A percentile compares a stretch with the other conserved stretches of the same genome.
Conservation (phyloP, 2,888 invertebrate species). For the Tineola bisselliella region DNA sequence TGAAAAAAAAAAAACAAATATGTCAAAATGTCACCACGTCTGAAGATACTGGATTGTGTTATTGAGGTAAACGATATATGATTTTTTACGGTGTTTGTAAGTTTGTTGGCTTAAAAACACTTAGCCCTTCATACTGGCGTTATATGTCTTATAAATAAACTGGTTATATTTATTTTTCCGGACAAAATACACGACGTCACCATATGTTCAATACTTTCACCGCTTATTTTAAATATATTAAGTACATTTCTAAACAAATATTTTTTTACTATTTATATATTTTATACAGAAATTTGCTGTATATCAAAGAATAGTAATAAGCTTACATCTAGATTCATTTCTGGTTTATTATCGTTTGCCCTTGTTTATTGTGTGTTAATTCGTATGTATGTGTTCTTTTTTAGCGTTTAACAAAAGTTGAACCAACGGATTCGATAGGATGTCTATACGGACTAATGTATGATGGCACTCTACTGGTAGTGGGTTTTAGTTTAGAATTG, state of each 20-base stretch:
- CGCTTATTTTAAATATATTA: slow-evolving; percentile 14
- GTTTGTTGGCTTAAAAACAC: not conserved
- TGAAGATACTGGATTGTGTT: slow-evolving; percentile 76
- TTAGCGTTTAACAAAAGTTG: slow-evolving; percentile 74
- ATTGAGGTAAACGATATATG: slow-evolving; percentile 69
- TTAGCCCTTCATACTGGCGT: too few relatives aligned
- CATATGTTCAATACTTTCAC: slow-evolving; percentile 16
- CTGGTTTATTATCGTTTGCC: not conserved
- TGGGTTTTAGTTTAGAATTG: slow-evolving; percentile 74
- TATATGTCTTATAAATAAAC: too few relatives aligned
- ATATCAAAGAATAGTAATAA: too few relatives aligned
- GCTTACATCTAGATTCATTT: too few relatives aligned
- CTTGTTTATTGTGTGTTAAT: slow-evolving; percentile 1
- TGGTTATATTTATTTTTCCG: slow-evolving; percentile 16
- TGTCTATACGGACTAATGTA: slow-evolving; percentile 80
- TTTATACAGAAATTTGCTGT: too few relatives aligned
- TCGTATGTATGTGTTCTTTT: slow-evolving; percentile 20
- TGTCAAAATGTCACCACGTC: slow-evolving; percentile 75
- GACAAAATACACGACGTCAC: slow-evolving; percentile 40
- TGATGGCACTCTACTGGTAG: slow-evolving; percentile 74
- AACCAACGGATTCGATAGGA: slow-evolving; percentile 71
- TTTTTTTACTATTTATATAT: too few relatives aligned
- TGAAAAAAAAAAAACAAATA: not conserved
- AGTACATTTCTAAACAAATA: not conserved
- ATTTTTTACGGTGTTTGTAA: not conserved